Evolutionary conservation across 2,797 vertebrate species (phyloP), one percentile per base, ranked within the genome.

Genomic region (Alfaro cultratus): DNA sequence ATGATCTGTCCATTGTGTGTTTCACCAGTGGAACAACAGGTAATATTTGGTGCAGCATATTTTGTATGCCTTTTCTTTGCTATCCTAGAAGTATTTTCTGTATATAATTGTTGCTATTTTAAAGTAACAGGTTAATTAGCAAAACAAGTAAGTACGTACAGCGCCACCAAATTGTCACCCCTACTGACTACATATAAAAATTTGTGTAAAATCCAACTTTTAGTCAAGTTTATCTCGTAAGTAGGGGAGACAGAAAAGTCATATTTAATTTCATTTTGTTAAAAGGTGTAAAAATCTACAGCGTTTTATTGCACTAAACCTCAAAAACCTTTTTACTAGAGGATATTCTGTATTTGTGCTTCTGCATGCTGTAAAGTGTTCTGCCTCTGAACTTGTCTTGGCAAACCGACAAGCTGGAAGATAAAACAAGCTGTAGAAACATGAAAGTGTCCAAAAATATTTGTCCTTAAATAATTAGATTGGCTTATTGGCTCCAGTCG

Each of bases 21-120:
- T 96, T 96, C 86, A 96, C 96, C 88, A 96, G 96, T 78, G 96
- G 96, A 51, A 97, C 96, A 78, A 97, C 96, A 94, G 96, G 96
- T 96, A 86, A 76, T 1, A 15, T 45, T 4, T 64, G n/a, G 26
- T n/a, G 41, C 8, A 43, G 36, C 23, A 43, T 68, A 26, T 43
- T 21, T 47, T 70, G 29, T 6, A 7, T n/a, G 13, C 18, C 26
- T 49, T 23, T 31, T 31, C 4, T 62, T 62, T 57, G 68, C 41
- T 45, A 46, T 16, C 41, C 43, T 46, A 6, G 55, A 12, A 60
- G 12, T 29, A 31, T 60, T 60, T 60, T 60, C 9, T 31, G 13
- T 60, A 60, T 60, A 4, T 15, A 12, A 60, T 15, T 64, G 13
- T 34, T 36, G 16, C 31, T 16, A 8, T 64, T 21, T 64, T 31